phyloP scores from a whole-genome alignment of 2,113 vertebrate genomes.

The Tricholaema leucomelas region DNA sequence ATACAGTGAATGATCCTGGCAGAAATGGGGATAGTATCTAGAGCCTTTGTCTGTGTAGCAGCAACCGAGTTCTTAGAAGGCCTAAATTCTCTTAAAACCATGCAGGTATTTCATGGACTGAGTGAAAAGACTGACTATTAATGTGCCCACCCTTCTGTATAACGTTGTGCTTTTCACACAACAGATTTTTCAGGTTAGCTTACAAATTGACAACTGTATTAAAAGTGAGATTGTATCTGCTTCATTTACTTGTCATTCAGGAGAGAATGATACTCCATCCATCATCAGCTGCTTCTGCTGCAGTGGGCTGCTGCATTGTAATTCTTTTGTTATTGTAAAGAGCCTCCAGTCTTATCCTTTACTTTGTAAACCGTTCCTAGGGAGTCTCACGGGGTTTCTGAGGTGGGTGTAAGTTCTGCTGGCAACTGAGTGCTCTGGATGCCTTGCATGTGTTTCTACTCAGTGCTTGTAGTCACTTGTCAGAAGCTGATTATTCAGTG shows the following conservation, averaged over 20 bases:
- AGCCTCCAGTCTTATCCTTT: constrained; percentile 2
- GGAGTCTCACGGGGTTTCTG: not conserved
- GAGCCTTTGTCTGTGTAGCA: not conserved
- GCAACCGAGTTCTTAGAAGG: not conserved
- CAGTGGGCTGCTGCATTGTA: not conserved
- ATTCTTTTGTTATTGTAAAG: not conserved
- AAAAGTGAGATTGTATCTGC: not conserved
- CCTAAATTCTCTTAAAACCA: not conserved
- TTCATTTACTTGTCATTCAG: not conserved
- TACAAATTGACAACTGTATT: not conserved
- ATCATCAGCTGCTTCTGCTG: not conserved
- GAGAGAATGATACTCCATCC: constrained; percentile 9
- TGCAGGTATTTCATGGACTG: not conserved
- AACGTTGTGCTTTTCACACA: not conserved
- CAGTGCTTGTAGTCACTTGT: not conserved
- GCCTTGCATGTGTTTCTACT: not conserved
- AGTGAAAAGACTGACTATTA: not conserved
- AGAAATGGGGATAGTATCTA: not conserved
- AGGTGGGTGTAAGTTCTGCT: constrained; percentile 1
- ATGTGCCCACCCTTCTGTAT: not conserved
- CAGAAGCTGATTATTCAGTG: not conserved
- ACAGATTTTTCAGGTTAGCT: not conserved
- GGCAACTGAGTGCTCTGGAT: not conserved
- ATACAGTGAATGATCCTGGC: not conserved
- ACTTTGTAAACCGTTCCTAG: constrained; percentile 11